These are phyloP conservation scores for Poecile atricapillus DNA, from an alignment of 2,113 vertebrate genomes.

Conservation along the genomic window DNA sequence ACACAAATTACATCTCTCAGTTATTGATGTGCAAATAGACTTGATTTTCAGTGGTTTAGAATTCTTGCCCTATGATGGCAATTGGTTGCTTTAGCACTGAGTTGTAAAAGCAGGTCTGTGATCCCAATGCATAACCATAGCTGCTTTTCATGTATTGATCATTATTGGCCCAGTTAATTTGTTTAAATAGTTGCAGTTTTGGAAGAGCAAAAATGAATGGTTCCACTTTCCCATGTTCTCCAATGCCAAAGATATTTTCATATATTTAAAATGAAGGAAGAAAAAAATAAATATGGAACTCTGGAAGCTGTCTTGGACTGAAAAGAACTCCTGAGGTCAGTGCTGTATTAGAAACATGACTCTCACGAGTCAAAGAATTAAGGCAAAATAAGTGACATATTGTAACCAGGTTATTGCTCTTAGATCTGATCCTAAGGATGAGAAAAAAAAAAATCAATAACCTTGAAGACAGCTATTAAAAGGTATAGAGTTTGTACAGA, in stretches of 20 bases:
- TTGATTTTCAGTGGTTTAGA: neutral
- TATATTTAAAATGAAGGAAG: neutral
- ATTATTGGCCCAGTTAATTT: neutral
- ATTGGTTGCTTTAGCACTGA: neutral
- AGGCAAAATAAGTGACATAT: neutral
- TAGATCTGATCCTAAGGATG: neutral
- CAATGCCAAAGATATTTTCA: neutral
- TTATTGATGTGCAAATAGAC: neutral
- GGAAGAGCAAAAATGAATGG: neutral
- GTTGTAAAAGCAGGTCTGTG: neutral
- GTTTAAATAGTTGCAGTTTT: neutral
- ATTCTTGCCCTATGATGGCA: neutral
- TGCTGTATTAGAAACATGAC: neutral
- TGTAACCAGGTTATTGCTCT: neutral
- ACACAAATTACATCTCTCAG: neutral
- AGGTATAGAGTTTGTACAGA: neutral
- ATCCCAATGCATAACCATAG: neutral
- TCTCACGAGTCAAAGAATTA: neutral
- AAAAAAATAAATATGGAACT: neutral
- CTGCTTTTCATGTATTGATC: neutral
- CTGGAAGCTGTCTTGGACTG: neutral
- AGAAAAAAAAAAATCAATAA: neutral
- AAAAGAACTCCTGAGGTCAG: neutral
- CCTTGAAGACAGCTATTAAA: neutral
- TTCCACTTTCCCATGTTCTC: neutral